Evolutionary conservation across 2,113 vertebrate species (phyloP).

Genomic region (Electrona antarctica): DNA sequence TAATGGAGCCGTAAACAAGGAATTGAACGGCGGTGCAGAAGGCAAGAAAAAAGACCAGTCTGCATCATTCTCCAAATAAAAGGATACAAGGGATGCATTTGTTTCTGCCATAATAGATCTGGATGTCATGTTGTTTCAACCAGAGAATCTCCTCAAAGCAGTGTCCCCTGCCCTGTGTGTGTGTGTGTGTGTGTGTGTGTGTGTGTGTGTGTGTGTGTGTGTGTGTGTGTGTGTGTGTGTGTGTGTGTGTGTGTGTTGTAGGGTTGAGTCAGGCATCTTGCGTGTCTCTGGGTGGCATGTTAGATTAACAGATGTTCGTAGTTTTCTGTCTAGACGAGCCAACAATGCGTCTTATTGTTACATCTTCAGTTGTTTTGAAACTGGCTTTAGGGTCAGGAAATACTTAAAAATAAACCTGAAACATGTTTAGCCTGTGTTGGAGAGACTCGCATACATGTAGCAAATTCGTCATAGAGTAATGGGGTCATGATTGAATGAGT

Average conservation of each 20-base stretch:
- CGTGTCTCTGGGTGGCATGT: background rate
- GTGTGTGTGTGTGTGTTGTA: background rate
- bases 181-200: no score
- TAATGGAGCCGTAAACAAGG: no score
- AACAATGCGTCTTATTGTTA: background rate
- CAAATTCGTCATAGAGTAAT: background rate
- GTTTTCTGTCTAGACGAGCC: background rate
- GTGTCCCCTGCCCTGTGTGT: no score
- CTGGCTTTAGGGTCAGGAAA: background rate
- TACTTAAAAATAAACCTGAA: background rate
- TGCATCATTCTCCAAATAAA: no score
- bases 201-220: no score
- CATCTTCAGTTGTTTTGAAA: background rate
- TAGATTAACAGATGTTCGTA: background rate
- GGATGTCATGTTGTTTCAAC: background rate
- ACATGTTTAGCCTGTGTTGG: background rate
- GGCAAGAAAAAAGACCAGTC: no score
- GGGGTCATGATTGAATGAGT: no score
- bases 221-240: no score
- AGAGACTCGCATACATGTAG: background rate
- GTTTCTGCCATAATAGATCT: background rate
- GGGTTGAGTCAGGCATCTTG: background rate
- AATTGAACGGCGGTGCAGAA: no score
- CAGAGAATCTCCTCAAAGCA: conserved; percentile 5
- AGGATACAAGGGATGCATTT: background rate